These are phyloP conservation scores for Myzus persicae DNA, from an alignment of 1,140 invertebrate species.

Conservation along the genomic window DNA sequence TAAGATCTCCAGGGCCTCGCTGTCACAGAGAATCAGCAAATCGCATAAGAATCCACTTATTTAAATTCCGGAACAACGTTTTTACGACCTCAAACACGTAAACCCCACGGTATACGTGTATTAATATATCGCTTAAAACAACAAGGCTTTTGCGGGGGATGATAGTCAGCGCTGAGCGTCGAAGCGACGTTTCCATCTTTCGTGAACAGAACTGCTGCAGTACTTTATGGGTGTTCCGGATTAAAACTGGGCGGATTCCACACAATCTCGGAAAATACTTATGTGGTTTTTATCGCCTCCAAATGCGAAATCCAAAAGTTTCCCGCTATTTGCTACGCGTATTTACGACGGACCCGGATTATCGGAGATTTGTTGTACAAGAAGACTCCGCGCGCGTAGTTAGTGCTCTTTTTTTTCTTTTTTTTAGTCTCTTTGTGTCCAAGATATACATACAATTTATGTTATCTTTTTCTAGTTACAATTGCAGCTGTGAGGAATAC, in stretches of 20 bases:
- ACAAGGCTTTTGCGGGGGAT: neutral
- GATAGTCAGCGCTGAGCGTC: neutral
- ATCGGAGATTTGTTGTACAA: conserved; percentile 19
- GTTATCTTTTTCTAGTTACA: conserved; percentile 3
- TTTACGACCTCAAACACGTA: conserved; percentile 20
- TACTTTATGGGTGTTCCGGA: conserved; percentile 17
- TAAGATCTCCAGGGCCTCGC: neutral
- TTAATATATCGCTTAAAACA: conserved; percentile 36
- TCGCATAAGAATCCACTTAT: conserved; percentile 13
- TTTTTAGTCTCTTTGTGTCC: neutral
- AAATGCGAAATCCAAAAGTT: conserved; percentile 24
- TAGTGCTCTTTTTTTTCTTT: neutral
- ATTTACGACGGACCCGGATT: neutral
- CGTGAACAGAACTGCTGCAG: neutral
- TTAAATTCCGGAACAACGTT: conserved; percentile 5
- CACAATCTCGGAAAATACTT: conserved; percentile 29
- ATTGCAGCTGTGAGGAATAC: neutral
- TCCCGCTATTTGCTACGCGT: neutral
- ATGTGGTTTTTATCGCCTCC: conserved; percentile 42
- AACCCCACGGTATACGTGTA: neutral
- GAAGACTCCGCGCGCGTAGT: neutral
- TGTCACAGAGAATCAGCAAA: neutral
- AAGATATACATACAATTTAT: neutral
- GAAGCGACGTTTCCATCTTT: neutral
- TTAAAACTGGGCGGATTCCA: conserved; percentile 40